These are phyloP conservation scores for Amazona vittata DNA, from an alignment of 2,113 vertebrate genomes.

Conservation along the genomic window DNA sequence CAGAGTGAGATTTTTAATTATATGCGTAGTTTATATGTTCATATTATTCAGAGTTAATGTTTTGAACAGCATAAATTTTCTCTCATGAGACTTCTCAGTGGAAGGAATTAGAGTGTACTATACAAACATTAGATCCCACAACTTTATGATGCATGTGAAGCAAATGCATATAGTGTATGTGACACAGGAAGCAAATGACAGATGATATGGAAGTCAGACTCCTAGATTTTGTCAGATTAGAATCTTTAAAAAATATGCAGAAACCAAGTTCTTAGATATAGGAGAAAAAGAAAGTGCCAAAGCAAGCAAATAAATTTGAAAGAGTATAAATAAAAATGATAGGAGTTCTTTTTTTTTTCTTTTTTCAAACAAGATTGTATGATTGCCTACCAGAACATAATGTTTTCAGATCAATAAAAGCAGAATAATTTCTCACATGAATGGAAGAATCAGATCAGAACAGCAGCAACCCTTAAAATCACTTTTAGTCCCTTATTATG, in stretches of 20 bases:
- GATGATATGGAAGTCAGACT: background rate
- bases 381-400: background rate
- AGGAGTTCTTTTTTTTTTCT: background rate
- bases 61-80: background rate
- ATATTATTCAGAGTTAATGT: background rate
- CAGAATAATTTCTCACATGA: background rate
- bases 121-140: background rate
- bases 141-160: background rate
- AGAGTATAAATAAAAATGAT: background rate
- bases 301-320: slow-evolving; percentile 24
- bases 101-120: background rate
- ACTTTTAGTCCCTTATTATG: background rate
- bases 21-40: background rate
- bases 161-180: background rate
- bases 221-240: background rate
- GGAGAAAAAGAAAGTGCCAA: background rate
- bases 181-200: background rate
- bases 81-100: background rate
- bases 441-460: background rate
- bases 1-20: background rate
- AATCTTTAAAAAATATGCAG: slow-evolving; percentile 17
- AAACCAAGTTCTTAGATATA: background rate
- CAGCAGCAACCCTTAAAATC: background rate
- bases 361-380: background rate
- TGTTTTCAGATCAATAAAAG: slow-evolving; percentile 13